phyloP scores from a whole-genome alignment of 2,113 vertebrate genomes.

The Naja naja region DNA sequence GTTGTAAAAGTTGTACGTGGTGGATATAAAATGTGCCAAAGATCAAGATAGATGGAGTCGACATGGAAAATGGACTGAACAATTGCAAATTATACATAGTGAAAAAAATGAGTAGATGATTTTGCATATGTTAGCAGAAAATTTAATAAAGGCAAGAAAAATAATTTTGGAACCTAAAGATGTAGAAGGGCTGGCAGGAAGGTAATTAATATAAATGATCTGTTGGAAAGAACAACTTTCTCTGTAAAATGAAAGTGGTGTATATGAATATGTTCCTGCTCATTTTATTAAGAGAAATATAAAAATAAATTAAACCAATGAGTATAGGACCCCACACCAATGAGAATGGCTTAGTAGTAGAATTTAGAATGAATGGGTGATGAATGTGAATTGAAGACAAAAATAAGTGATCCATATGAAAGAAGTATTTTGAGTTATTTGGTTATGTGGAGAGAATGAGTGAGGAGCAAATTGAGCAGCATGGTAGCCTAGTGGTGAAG shows the following conservation, averaged over 20 bases:
- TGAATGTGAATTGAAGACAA: not conserved
- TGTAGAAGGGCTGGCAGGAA: not conserved
- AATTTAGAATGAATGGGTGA: not conserved
- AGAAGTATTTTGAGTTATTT: too few species aligned
- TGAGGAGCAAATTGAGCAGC: too few species aligned
- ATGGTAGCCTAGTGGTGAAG: too few species aligned
- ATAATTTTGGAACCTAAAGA: not conserved
- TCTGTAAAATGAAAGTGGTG: not conserved
- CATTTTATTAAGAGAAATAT: not conserved
- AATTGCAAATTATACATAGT: not conserved
- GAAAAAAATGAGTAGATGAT: not conserved
- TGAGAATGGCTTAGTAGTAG: not conserved
- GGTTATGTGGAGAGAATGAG: too few species aligned
- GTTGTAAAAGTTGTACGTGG: not conserved
- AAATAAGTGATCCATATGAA: too few species aligned
- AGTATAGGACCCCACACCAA: not conserved
- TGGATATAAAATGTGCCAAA: not conserved
- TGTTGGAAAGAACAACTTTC: not conserved
- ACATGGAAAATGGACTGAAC: not conserved
- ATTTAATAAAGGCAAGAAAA: not conserved
- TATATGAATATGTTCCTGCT: not conserved
- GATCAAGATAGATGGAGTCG: not conserved
- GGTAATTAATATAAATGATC: not conserved
- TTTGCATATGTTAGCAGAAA: not conserved
- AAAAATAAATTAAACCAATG: not conserved